Conservation (phyloP, 2,113 vertebrate species). For the Albula glossodonta region DNA sequence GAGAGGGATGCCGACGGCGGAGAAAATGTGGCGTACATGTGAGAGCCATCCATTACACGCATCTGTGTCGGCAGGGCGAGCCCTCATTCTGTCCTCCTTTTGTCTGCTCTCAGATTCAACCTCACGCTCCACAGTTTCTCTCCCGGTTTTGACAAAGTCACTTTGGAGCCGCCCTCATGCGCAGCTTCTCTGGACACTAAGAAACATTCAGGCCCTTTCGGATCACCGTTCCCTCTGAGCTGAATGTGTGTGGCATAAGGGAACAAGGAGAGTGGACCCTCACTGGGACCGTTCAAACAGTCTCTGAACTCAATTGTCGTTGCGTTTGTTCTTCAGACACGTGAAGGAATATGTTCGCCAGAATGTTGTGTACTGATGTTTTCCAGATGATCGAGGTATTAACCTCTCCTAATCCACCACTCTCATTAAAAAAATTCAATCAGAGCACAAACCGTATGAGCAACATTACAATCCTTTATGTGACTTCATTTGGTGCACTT, state of each 20-base stretch:
- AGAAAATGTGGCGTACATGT: constrained; percentile 19
- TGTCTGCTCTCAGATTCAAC: background rate
- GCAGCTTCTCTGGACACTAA: background rate
- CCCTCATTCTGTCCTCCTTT: constrained; percentile 7
- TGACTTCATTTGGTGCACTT: background rate
- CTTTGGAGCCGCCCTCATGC: background rate
- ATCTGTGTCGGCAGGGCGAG: constrained; percentile 6
- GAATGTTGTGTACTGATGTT: background rate
- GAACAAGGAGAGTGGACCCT: background rate
- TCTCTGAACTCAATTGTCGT: background rate
- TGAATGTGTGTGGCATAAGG: background rate
- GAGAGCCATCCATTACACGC: constrained; percentile 18
- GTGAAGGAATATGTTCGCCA: background rate
- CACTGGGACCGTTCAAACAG: background rate
- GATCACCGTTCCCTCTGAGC: background rate
- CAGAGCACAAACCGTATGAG: background rate
- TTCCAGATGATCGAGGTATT: background rate
- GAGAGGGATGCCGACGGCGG: background rate
- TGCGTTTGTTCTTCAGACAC: background rate
- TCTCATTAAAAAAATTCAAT: background rate
- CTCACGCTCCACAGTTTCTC: background rate
- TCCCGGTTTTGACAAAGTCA: background rate
- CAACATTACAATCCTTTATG: no score
- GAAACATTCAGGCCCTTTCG: background rate
- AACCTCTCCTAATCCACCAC: background rate